phyloP scores from a whole-genome alignment of 1,140 invertebrate genomes.

The Ceratitis capitata region DNA sequence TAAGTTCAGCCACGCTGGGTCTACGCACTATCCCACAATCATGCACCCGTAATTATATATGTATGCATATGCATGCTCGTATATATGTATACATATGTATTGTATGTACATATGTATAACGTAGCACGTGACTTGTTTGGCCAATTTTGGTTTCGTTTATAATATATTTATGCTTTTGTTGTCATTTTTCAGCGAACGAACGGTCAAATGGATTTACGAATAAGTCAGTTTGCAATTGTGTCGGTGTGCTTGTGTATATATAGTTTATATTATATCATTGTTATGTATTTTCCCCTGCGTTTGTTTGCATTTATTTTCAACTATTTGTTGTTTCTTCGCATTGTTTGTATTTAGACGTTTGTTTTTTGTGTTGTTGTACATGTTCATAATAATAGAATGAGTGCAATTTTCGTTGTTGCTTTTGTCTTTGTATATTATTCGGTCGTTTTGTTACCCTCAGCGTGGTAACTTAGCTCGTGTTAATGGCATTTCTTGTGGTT shows the following conservation, averaged over 20 bases:
- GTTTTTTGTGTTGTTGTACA: not conserved
- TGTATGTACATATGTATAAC: too few relatives aligned
- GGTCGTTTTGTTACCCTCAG: not conserved
- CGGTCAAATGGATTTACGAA: not conserved
- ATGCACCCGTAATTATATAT: not conserved
- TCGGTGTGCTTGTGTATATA: not conserved
- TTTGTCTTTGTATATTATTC: not conserved
- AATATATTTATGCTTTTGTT: not conserved
- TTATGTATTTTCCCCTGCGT: not conserved
- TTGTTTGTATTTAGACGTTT: too few relatives aligned
- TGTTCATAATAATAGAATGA: constrained; percentile 29
- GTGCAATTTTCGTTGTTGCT: not conserved
- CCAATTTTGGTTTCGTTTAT: constrained; percentile 10
- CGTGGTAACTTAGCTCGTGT: not conserved
- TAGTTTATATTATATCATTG: too few relatives aligned
- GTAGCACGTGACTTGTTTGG: constrained; percentile 31
- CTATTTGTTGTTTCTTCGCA: not conserved
- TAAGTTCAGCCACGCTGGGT: too few relatives aligned
- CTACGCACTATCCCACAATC: too few relatives aligned
- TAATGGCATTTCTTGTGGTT: not conserved
- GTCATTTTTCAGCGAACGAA: not conserved
- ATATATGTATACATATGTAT: not conserved
- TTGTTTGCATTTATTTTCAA: not conserved
- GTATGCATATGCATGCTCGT: too few relatives aligned
- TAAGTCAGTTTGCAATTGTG: not conserved